These are phyloP conservation scores for Frankliniella fusca DNA, from an alignment of 2,888 invertebrate species.

Conservation along the genomic window DNA sequence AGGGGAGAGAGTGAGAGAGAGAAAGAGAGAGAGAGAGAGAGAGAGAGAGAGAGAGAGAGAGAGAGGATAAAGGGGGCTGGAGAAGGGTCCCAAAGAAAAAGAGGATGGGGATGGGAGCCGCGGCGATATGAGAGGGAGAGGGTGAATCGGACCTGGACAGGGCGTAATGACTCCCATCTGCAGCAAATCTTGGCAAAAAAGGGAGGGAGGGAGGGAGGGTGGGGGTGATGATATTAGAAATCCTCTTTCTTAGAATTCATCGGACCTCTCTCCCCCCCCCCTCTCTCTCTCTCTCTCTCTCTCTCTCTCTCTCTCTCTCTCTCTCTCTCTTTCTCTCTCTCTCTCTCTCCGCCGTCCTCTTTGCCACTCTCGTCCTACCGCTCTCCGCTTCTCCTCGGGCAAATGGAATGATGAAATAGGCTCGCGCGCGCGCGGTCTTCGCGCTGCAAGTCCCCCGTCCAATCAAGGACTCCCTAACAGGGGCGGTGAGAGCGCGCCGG, in stretches of 20 bases:
- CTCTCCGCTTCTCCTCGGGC: neutral
- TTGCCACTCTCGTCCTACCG: neutral
- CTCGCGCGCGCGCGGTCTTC: no score
- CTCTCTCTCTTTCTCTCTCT: neutral
- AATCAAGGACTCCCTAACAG: no score
- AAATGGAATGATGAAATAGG: no score
- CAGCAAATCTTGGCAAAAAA: constrained; percentile 5
- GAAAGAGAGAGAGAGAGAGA: no score
- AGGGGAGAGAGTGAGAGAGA: no score
- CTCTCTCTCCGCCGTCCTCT: neutral
- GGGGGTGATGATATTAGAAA: neutral
- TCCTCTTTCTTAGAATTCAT: neutral
- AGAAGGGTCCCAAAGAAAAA: neutral
- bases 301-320: constrained; percentile 6
- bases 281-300: neutral
- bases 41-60: neutral
- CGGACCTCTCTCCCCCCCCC: neutral
- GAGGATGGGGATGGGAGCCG: neutral
- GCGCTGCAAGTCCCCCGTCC: no score
- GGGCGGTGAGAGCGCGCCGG: no score
- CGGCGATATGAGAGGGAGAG: neutral
- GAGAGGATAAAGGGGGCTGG: neutral
- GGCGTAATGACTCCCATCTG: constrained; percentile 3
- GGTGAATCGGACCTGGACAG: neutral
- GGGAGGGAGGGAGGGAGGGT: neutral